Percentiles rank a stretch among this genome's conserved stretches.
These are phyloP conservation scores for Octomys mimax DNA, from an alignment of 2,797 vertebrate genomes.

Conservation along the genomic window DNA sequence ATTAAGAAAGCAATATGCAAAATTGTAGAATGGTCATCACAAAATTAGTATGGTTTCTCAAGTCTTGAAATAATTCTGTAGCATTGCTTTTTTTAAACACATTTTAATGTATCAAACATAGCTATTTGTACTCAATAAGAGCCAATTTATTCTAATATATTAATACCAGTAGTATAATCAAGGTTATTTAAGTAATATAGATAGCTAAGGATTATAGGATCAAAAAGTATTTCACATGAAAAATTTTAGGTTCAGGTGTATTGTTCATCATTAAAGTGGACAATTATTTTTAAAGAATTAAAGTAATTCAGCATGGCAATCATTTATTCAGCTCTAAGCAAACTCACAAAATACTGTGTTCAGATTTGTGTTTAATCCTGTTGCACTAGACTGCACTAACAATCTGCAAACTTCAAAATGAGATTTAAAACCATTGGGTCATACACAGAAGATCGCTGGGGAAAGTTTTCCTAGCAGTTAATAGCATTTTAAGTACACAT, in stretches of 20 bases:
- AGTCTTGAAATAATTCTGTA: constrained; percentile 46
- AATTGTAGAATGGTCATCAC: constrained; percentile 26
- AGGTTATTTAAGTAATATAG: constrained; percentile 42
- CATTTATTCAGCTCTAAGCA: constrained; percentile 57
- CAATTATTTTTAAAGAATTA: constrained; percentile 64
- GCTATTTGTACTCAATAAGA: constrained; percentile 25
- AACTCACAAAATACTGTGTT: constrained; percentile 52
- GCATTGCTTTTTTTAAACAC: constrained; percentile 25
- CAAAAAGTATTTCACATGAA: constrained; percentile 54
- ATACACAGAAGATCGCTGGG: constrained; percentile 54
- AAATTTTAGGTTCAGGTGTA: constrained; percentile 40
- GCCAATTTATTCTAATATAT: constrained; percentile 17
- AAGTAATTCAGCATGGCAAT: constrained; percentile 51
- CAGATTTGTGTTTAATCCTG: constrained; percentile 62
- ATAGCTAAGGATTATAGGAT: constrained; percentile 40
- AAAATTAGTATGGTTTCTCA: constrained; percentile 41
- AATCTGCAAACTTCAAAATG: constrained; percentile 64
- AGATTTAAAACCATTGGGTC: constrained; percentile 68
- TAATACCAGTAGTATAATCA: constrained; percentile 53
- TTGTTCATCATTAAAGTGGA: constrained; percentile 24
- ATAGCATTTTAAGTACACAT: constrained; percentile 71
- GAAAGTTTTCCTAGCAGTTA: constrained; percentile 63
- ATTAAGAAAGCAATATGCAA: constrained; percentile 37
- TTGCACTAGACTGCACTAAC: constrained; percentile 52
- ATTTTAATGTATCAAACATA: constrained; percentile 30